These are phyloP conservation scores for Cordilura impudica DNA, from an alignment of 2,888 invertebrate species.

Conservation along the genomic window DNA sequence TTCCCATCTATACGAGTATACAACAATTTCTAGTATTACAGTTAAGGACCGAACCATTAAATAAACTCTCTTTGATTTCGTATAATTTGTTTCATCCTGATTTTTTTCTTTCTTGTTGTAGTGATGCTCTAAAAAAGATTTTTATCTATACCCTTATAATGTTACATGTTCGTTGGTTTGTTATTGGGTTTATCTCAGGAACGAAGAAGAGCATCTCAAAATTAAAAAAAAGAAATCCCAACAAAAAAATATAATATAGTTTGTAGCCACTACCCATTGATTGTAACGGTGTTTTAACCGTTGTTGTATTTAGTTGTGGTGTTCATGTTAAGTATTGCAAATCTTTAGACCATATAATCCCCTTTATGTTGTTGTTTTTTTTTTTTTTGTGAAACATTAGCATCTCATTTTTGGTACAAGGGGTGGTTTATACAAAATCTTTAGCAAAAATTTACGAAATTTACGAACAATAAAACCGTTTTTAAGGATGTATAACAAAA, in stretches of 20 bases:
- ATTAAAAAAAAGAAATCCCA: background rate
- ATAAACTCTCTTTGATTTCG: slow-evolving; percentile 20
- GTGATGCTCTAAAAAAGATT: slow-evolving; percentile 45
- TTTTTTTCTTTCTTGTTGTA: background rate
- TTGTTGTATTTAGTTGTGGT: too few relatives aligned
- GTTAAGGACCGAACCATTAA: background rate
- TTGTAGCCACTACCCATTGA: slow-evolving; percentile 36
- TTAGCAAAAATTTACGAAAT: background rate
- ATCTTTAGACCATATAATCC: slow-evolving; percentile 8
- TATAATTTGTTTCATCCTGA: background rate
- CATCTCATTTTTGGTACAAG: background rate
- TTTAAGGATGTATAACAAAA: slow-evolving; percentile 38
- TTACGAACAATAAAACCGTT: slow-evolving; percentile 34
- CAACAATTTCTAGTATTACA: background rate
- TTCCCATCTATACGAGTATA: background rate
- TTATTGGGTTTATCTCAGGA: slow-evolving; percentile 34
- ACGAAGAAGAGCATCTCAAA: background rate
- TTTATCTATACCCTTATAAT: slow-evolving; percentile 56
- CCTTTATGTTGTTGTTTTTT: background rate
- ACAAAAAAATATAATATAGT: background rate
- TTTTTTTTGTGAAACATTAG: slow-evolving; percentile 9
- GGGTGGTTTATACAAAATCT: background rate
- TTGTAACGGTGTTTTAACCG: background rate
- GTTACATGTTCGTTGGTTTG: slow-evolving; percentile 43
- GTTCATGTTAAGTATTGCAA: background rate